Evolutionary conservation across 1,140 invertebrate species (phyloP).

Genomic region (Triops longicaudatus): DNA sequence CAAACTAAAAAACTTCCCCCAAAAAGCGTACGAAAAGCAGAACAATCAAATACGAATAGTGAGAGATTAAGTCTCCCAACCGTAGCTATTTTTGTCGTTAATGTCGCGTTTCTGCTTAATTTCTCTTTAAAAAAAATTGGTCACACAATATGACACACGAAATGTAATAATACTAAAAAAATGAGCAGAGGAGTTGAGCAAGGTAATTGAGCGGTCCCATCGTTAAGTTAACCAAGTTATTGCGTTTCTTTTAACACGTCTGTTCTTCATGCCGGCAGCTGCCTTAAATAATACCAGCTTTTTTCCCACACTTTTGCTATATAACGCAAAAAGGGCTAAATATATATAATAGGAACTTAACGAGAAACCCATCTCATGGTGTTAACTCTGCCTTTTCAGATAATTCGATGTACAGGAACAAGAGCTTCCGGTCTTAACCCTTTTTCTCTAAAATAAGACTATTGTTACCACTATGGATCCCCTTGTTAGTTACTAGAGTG

Average conservation of each 20-base stretch:
- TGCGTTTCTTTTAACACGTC: neutral
- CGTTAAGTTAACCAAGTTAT: neutral
- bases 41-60: no score
- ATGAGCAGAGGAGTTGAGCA: no score
- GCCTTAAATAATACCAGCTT: neutral
- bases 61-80: no score
- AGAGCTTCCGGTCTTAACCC: neutral
- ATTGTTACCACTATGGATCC: neutral
- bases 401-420: neutral
- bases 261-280: neutral
- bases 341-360: neutral
- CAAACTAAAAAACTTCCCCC: no score
- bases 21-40: no score
- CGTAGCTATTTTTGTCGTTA: no score
- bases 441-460: neutral
- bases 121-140: no score
- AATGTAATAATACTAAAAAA: no score
- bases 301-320: neutral
- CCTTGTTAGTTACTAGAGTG: no score
- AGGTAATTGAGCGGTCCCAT: no score
- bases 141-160: no score
- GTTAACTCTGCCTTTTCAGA: neutral
- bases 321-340: neutral
- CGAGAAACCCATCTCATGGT: neutral
- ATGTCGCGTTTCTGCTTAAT: no score